A percentile compares a stretch with the other conserved stretches of the same genome.
Evolutionary conservation across 1,140 invertebrate genomes (phyloP).

Genomic region (Acyrthosiphon pisum): DNA sequence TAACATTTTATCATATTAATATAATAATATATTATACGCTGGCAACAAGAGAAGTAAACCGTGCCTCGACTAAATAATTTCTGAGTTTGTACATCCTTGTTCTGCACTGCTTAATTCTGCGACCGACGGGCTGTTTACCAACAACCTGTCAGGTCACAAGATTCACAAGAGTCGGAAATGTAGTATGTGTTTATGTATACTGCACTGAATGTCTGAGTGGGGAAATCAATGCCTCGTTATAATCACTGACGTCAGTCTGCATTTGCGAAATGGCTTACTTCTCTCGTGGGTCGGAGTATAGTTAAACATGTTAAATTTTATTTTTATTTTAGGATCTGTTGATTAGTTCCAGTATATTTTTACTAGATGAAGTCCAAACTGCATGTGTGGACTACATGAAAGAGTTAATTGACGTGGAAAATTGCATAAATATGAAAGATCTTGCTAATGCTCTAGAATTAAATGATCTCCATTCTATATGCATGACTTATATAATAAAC

Average conservation of each 20-base stretch:
- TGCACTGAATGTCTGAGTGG: neutral
- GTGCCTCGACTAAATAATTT: neutral
- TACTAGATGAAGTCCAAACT: neutral
- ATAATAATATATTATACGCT: neutral
- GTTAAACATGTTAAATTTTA: neutral
- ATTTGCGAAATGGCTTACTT: neutral
- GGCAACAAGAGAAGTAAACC: neutral
- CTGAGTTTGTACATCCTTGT: neutral
- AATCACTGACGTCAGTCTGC: neutral
- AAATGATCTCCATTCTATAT: constrained; percentile 29
- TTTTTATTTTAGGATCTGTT: constrained; percentile 25
- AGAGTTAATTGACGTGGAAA: neutral
- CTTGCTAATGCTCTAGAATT: neutral
- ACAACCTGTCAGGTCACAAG: neutral
- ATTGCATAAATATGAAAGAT: constrained; percentile 36
- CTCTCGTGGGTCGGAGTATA: neutral
- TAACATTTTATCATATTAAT: neutral
- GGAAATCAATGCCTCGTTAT: neutral
- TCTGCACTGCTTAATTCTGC: neutral
- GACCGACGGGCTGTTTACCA: too few species aligned
- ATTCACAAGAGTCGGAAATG: neutral
- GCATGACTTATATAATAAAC: neutral
- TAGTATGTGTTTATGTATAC: neutral
- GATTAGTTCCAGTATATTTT: constrained; percentile 20
- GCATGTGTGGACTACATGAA: constrained; percentile 9